phyloP scores from a whole-genome alignment of 2,797 vertebrate species.

The Antennarius maculatus region DNA sequence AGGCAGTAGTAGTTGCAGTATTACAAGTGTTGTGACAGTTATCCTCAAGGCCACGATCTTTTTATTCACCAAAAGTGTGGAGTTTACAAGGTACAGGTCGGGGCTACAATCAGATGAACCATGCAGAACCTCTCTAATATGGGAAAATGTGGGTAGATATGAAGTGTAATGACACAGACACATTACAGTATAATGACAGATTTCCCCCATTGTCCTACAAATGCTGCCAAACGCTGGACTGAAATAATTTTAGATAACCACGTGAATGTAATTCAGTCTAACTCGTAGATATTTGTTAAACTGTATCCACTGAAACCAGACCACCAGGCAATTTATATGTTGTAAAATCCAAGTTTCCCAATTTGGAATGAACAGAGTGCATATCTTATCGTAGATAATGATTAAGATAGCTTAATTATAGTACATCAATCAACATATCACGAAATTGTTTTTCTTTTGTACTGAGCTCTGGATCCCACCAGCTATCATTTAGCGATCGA shows the following conservation, averaged over 20 bases:
- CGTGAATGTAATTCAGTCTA: background rate
- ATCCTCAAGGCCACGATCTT: background rate
- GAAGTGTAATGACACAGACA: no score
- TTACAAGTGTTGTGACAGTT: background rate
- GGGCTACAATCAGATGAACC: background rate
- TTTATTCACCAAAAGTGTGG: background rate
- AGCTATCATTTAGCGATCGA: constrained; percentile 28
- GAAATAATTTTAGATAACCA: background rate
- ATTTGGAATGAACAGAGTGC: no score
- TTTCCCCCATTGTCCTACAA: background rate
- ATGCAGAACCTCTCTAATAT: background rate
- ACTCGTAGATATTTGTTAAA: constrained; percentile 2
- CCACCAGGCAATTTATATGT: background rate
- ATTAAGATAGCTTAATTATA: constrained; percentile 4
- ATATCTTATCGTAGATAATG: background rate
- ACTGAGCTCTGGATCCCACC: constrained; percentile 1
- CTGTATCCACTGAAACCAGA: background rate
- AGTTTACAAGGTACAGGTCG: background rate
- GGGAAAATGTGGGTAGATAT: background rate
- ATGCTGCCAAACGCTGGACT: background rate
- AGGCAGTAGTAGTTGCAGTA: background rate
- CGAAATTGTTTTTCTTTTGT: constrained; percentile 4
- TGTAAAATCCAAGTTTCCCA: no score
- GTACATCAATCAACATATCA: constrained; percentile 3
- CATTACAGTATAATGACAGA: background rate